phyloP scores from a whole-genome alignment of 2,797 vertebrate species.

The Melanogrammus aeglefinus region DNA sequence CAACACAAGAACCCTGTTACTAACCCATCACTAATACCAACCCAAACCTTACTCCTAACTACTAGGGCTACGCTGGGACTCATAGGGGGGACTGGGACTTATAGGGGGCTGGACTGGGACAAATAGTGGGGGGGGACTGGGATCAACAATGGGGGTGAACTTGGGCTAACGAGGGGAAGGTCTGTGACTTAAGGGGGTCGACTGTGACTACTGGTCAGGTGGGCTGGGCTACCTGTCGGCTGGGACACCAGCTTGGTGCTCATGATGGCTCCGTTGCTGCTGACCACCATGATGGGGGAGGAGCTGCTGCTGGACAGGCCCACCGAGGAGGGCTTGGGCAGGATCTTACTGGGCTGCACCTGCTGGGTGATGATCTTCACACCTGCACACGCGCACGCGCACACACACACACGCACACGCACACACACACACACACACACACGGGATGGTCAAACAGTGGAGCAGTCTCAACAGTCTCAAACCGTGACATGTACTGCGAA shows the following conservation, averaged over 20 bases:
- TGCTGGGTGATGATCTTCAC: constrained; percentile 99
- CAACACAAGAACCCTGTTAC: no score
- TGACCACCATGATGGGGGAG: constrained; percentile 98
- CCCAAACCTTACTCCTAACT: neutral
- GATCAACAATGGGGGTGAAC: neutral
- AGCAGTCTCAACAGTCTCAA: no score
- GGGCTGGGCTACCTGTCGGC: constrained; percentile 80
- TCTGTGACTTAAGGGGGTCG: neutral
- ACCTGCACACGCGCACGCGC: constrained; percentile 68
- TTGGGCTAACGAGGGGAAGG: neutral
- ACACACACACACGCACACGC: neutral
- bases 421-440: neutral
- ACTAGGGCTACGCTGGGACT: neutral
- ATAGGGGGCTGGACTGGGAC: no score
- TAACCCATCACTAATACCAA: no score
- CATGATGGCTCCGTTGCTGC: constrained; percentile 98
- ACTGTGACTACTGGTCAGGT: neutral
- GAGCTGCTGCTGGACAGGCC: constrained; percentile 89
- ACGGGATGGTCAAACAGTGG: neutral
- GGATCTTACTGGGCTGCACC: constrained; percentile 98
- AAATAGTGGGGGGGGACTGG: neutral
- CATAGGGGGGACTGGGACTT: no score
- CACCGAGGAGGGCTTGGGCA: constrained; percentile 93
- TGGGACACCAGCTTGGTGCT: constrained; percentile 95
- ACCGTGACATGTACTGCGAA: no score